These are phyloP conservation scores for Lemur catta DNA, from an alignment of 2,797 vertebrate species.

Conservation along the genomic window DNA sequence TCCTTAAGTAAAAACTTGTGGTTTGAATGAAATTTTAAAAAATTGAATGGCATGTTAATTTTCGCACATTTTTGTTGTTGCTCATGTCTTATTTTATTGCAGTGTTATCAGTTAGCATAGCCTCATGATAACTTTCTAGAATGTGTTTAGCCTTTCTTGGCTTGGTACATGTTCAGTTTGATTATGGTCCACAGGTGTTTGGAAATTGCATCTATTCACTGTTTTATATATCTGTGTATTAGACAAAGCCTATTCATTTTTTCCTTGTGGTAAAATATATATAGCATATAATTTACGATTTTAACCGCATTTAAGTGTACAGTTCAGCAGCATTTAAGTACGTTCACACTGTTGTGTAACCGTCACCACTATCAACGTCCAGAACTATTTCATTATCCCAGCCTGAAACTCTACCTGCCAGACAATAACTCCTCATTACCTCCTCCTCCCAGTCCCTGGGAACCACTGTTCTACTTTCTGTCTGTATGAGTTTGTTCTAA, in stretches of 20 bases:
- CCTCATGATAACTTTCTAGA: neutral
- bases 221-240: neutral
- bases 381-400: neutral
- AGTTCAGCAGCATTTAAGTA: neutral
- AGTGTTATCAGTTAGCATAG: neutral
- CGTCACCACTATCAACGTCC: neutral
- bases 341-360: neutral
- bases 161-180: neutral
- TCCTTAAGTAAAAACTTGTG: neutral
- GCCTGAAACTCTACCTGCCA: neutral
- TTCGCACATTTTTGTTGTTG: neutral
- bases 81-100: neutral
- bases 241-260: neutral
- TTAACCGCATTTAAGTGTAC: neutral
- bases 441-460: neutral
- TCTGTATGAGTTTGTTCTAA: neutral
- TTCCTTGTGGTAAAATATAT: neutral
- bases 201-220: neutral
- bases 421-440: neutral
- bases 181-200: neutral
- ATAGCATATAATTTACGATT: neutral
- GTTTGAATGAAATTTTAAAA: neutral
- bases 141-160: neutral
- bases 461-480: neutral
- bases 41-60: neutral